Conservation (phyloP, 2,888 invertebrate species). For the Caprella mutica region DNA sequence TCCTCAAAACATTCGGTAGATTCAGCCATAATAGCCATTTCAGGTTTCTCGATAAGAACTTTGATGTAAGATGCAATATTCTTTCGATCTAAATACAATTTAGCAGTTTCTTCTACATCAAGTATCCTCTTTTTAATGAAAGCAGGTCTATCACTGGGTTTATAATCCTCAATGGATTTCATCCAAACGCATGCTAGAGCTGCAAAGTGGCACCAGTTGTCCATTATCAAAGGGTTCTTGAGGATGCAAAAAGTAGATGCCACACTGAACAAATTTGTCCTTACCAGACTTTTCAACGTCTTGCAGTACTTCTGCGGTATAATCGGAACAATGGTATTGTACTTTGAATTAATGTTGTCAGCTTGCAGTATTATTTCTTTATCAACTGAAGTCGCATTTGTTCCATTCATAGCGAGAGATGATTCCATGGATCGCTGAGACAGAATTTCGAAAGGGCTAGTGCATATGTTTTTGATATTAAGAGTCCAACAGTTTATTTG, state of each 20-base stretch:
- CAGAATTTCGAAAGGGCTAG: constrained; percentile 16
- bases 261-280: constrained; percentile 18
- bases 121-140: constrained; percentile 10
- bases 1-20: not conserved
- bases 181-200: constrained; percentile 24
- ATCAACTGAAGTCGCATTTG: not conserved
- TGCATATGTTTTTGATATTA: constrained; percentile 6
- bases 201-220: constrained; percentile 19
- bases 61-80: constrained; percentile 1
- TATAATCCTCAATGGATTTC: constrained; percentile 14
- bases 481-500: constrained; percentile 27
- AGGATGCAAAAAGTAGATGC: constrained; percentile 21
- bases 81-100: constrained; percentile 20
- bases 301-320: constrained; percentile 9
- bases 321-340: constrained; percentile 21
- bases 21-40: constrained; percentile 22
- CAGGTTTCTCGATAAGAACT: constrained; percentile 3
- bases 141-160: constrained; percentile 9
- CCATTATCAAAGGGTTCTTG: constrained; percentile 24
- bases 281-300: constrained; percentile 13
- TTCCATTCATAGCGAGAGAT: not conserved
- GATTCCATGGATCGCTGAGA: constrained; percentile 17
- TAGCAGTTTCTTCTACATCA: constrained; percentile 13
- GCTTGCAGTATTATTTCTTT: constrained; percentile 16
- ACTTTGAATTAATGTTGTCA: constrained; percentile 10